These are phyloP conservation scores for Prorops nasuta DNA, from an alignment of 1,140 invertebrate species.

Conservation along the genomic window DNA sequence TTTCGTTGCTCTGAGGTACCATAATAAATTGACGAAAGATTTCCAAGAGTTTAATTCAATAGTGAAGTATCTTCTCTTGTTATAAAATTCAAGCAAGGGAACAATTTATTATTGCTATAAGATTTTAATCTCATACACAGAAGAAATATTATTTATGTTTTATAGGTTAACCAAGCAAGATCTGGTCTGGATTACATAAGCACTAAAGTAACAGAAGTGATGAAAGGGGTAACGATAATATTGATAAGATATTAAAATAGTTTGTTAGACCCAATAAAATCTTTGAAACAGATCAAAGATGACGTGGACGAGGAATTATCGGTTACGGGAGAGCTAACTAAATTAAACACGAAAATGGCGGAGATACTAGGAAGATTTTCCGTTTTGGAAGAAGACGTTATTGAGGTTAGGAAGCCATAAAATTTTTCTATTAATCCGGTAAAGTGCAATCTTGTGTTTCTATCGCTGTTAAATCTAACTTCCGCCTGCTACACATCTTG, in stretches of 20 bases:
- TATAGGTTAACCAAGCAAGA: conserved; percentile 35
- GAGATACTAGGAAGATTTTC: conserved; percentile 27
- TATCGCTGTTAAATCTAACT: no score
- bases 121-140: no score
- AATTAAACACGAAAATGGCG: conserved; percentile 27
- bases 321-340: conserved; percentile 41
- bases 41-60: conserved; percentile 30
- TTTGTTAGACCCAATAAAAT: not conserved
- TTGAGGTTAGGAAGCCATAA: conserved; percentile 32
- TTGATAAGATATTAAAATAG: conserved; percentile 4
- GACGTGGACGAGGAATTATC: conserved; percentile 40
- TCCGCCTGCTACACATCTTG: no score
- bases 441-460: no score
- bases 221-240: conserved; percentile 32
- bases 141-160: no score
- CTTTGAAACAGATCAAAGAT: conserved; percentile 30
- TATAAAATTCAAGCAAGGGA: not conserved
- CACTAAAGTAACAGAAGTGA: conserved; percentile 29
- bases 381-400: conserved; percentile 34
- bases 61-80: conserved; percentile 22
- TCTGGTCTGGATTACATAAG: conserved; percentile 33
- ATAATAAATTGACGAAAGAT: conserved; percentile 36
- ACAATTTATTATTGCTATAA: not conserved
- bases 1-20: conserved; percentile 29
- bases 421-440: not conserved